Conservation (phyloP, 2,113 vertebrate genomes). For the Triplophysa tibetana region DNA sequence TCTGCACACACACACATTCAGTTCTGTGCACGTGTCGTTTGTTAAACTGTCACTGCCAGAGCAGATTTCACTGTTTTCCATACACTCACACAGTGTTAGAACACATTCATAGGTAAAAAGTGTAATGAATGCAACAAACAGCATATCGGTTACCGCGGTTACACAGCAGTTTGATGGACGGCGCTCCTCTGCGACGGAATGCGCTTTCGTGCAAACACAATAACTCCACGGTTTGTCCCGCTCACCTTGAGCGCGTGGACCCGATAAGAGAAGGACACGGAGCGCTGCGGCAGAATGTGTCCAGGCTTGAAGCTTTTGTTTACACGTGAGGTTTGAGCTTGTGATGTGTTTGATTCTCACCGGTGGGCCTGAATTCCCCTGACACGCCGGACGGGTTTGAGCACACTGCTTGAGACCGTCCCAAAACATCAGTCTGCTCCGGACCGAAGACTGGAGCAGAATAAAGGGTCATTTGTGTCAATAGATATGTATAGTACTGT, state of each 20-base stretch:
- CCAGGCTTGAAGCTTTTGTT: conserved; percentile 21
- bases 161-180: neutral
- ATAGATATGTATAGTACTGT: no score
- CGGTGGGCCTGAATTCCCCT: neutral
- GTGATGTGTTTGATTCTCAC: conserved; percentile 4
- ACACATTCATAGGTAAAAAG: neutral
- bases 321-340: conserved; percentile 5
- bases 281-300: conserved; percentile 22
- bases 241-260: conserved; percentile 29
- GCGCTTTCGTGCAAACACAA: conserved; percentile 1
- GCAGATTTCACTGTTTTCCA: neutral
- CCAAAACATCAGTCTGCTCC: neutral
- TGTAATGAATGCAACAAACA: conserved; percentile 1
- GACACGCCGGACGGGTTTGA: neutral
- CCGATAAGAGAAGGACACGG: conserved; percentile 33
- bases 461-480: no score
- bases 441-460: neutral
- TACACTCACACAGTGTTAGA: neutral
- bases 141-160: neutral
- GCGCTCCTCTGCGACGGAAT: neutral
- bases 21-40: neutral
- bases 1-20: neutral
- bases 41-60: neutral
- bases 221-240: neutral
- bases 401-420: neutral